Conservation (phyloP, 2,797 vertebrate species). For the Crocidura indochinensis region DNA sequence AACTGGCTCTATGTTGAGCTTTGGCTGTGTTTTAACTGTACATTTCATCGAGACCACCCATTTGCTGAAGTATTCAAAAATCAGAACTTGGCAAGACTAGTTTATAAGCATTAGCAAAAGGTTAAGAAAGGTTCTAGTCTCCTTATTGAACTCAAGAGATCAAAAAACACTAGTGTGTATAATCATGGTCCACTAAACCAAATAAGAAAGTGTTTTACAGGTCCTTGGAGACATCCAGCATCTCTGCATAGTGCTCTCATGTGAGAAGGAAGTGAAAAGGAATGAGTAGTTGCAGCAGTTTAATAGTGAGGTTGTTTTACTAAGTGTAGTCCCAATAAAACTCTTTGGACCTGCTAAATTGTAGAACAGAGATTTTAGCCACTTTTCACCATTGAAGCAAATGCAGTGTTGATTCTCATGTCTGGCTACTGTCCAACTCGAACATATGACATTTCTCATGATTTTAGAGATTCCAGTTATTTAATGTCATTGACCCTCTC, state of each 20-base stretch:
- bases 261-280: background rate
- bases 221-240: rapidly evolving
- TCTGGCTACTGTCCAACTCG: background rate
- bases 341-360: background rate
- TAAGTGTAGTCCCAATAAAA: conserved; percentile 18
- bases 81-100: conserved; percentile 13
- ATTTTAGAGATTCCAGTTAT: background rate
- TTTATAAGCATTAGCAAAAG: conserved; percentile 56
- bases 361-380: background rate
- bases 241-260: rapidly evolving
- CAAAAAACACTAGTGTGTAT: background rate
- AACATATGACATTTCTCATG: background rate
- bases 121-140: conserved; percentile 51
- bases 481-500: background rate
- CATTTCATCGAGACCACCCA: conserved; percentile 22
- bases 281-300: background rate
- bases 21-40: background rate
- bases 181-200: background rate
- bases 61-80: background rate
- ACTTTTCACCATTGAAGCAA: conserved; percentile 28
- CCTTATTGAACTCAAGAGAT: conserved; percentile 69
- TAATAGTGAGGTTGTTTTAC: conserved; percentile 10
- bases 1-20: background rate
- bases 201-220: conserved; percentile 42
- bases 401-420: background rate